Percentiles rank a stretch among this genome's conserved stretches.
phyloP scores from a whole-genome alignment of 2,888 invertebrate genomes.

The Morpho deidamia region DNA sequence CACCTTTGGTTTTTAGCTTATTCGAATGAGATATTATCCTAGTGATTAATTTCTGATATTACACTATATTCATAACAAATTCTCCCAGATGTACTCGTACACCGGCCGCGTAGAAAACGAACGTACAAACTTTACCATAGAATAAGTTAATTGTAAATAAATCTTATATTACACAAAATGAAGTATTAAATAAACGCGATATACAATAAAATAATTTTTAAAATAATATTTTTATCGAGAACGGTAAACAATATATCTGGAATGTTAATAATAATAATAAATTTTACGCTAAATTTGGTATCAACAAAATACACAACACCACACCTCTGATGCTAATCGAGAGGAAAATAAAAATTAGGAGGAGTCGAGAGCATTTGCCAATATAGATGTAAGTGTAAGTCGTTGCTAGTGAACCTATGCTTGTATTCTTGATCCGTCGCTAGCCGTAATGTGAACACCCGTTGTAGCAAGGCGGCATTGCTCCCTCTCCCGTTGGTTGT shows the following conservation, averaged over 20 bases:
- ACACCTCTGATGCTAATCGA: conserved; percentile 44
- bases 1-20: conserved; percentile 93
- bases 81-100: conserved; percentile 59
- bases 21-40: conserved; percentile 78
- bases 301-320: conserved; percentile 66
- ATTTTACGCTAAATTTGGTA: conserved; percentile 70
- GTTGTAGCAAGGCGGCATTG: conserved; percentile 24
- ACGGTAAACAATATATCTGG: conserved; percentile 70
- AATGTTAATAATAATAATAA: conserved; percentile 70
- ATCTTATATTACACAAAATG: conserved; percentile 69
- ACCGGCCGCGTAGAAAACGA: conserved; percentile 66
- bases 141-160: conserved; percentile 76
- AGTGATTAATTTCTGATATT: conserved; percentile 73
- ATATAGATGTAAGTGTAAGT: conserved; percentile 24
- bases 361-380: conserved; percentile 47
- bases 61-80: conserved; percentile 71
- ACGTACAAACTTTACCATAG: conserved; percentile 56
- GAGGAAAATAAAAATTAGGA: conserved; percentile 42
- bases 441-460: conserved; percentile 40
- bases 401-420: conserved; percentile 27
- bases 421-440: conserved; percentile 47
- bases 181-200: conserved; percentile 60
- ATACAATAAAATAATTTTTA: conserved; percentile 57
- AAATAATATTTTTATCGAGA: conserved; percentile 58
- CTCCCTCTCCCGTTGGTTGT: conserved; percentile 41